A percentile compares a stretch with the other conserved stretches of the same genome.
These are phyloP conservation scores for Rhinatrema bivittatum DNA, from an alignment of 2,797 vertebrate species.

Conservation along the genomic window DNA sequence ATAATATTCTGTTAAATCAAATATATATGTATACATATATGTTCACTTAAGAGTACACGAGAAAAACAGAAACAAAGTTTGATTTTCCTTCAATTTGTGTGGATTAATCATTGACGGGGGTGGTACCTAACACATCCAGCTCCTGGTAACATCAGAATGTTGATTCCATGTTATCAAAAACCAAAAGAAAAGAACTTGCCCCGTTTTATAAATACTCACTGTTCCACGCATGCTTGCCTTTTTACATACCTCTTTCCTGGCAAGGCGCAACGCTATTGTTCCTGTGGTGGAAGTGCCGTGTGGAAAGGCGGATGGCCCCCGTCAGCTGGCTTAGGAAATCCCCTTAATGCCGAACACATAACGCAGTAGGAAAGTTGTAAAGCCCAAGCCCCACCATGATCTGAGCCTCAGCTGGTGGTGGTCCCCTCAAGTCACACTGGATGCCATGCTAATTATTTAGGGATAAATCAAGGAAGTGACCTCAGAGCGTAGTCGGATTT, in stretches of 20 bases:
- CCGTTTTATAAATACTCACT: slow-evolving; percentile 17
- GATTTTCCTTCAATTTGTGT: too few relatives aligned
- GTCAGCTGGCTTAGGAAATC: slow-evolving; percentile 6
- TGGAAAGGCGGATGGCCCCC: slow-evolving; percentile 7
- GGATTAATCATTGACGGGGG: too few relatives aligned
- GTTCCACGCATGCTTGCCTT: slow-evolving; percentile 10
- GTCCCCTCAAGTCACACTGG: slow-evolving; percentile 11
- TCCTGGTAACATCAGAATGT: too few relatives aligned
- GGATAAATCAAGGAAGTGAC: slow-evolving; percentile 36
- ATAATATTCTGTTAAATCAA: slow-evolving; percentile 23
- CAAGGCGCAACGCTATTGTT: not conserved
- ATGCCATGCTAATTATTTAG: slow-evolving; percentile 17
- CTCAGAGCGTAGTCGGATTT: slow-evolving; percentile 30
- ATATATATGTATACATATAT: slow-evolving; percentile 37
- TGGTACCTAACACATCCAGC: too few relatives aligned
- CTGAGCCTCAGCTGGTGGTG: slow-evolving; percentile 9
- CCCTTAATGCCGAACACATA: slow-evolving; percentile 7
- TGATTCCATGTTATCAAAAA: slow-evolving; percentile 27
- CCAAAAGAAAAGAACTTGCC: slow-evolving; percentile 16
- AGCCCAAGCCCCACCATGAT: not conserved
- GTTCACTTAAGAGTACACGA: too few relatives aligned
- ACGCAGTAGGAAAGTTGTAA: slow-evolving; percentile 12
- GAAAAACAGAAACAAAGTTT: too few relatives aligned
- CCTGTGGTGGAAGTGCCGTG: not conserved
- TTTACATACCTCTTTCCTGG: slow-evolving; percentile 1